phyloP scores from a whole-genome alignment of 2,113 vertebrate species.

The Nicator chloris region DNA sequence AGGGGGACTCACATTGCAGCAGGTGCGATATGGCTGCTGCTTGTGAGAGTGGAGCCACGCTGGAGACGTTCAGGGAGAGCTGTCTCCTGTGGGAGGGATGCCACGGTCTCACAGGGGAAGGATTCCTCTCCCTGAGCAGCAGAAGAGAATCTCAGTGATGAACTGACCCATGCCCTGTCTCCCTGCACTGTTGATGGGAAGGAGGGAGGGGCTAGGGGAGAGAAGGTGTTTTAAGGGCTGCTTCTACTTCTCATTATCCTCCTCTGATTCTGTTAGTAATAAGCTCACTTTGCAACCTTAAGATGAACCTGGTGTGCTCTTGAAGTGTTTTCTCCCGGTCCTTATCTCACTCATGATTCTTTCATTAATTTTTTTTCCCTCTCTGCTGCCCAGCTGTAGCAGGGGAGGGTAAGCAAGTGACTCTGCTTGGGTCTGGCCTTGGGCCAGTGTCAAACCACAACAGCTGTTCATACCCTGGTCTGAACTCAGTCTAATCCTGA shows the following conservation, averaged over 20 bases:
- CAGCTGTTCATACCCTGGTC: not conserved
- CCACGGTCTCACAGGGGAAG: not conserved
- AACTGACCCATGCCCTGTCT: not conserved
- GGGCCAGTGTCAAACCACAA: not conserved
- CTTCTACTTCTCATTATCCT: not conserved
- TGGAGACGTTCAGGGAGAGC: not conserved
- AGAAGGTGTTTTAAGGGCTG: not conserved
- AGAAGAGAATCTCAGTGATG: not conserved
- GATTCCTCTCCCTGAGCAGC: not conserved
- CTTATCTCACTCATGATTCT: not conserved
- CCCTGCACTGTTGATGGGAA: not conserved
- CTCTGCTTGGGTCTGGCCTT: not conserved
- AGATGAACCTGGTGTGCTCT: not conserved
- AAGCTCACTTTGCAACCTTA: not conserved
- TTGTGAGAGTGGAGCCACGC: rapidly evolving
- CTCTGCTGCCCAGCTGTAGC: not conserved
- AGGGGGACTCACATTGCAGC: not conserved
- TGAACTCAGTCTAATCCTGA: not conserved
- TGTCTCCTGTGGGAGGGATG: not conserved
- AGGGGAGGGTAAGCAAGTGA: not conserved
- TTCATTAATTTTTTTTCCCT: not conserved
- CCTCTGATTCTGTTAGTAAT: not conserved
- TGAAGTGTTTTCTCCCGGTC: not conserved
- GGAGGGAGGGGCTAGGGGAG: not conserved
- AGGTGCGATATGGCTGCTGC: not conserved